Evolutionary conservation across 2,888 invertebrate species (phyloP), one percentile per base, ranked within the genome.

Genomic region (Tiphia femorata): DNA sequence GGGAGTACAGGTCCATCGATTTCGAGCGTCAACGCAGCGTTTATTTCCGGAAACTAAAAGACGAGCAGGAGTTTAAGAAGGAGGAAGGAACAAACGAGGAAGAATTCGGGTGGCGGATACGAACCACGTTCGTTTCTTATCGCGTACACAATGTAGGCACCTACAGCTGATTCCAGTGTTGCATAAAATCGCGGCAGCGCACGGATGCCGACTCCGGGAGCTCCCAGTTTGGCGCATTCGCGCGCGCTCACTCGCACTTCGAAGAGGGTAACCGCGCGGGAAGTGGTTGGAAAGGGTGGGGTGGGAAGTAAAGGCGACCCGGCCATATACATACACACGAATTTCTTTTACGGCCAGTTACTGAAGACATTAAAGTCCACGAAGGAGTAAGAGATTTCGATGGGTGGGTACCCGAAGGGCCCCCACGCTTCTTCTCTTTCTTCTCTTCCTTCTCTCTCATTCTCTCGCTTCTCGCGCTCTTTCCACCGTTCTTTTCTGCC

Each of bases 321-420:
- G 33, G 7, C 12, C 33, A 14, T 37, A 43, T 35, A 6, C 46
- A 4, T 35, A 10, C 21, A 14, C 55, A 69, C 61, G 57, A 63
- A 70, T 60, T 65, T 70, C 61, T 64, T 75, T 75, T 68, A 68
- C 60, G 53, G 50, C 38, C 62, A 49, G 64, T 67, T 69, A 61
- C 59, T 61, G 61, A 69, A 73, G 71, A 67, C 67, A 66, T 71
- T 75, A 72, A 73, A 71, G 67, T 69, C 70, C 59, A 53, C 42
- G 61, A 54, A 52, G 58, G 61, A 64, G 64, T 61, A 63, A 67
- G 69, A 69, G 70, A 74, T 74, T 75, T 66, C 63, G 67, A 69
- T 70, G 63, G 69, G 58, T 64, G 66, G 64, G 56, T 61, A 67
- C 14, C 58, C 61, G 56, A 27, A 52, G 54, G 60, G 48, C 44